Conservation (phyloP, 2,888 invertebrate species). For the Pheosia gnoma region DNA sequence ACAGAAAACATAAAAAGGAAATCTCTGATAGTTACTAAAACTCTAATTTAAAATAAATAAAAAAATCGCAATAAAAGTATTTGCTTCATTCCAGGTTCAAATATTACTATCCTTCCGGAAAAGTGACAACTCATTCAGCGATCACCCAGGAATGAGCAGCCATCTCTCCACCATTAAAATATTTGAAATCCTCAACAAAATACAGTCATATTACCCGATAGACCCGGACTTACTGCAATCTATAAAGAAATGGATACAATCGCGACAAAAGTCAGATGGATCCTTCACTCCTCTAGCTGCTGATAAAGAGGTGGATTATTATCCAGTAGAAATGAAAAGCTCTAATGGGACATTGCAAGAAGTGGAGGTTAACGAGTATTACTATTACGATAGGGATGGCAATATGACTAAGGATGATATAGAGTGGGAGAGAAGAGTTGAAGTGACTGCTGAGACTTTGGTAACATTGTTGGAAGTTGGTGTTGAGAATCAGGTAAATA, state of each 20-base stretch:
- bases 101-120: constrained; percentile 85
- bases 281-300: constrained; percentile 84
- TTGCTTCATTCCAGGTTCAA: constrained; percentile 78
- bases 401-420: constrained; percentile 78
- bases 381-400: constrained; percentile 79
- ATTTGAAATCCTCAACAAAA: constrained; percentile 84
- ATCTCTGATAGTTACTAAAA: no score
- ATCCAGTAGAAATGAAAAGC: constrained; percentile 70
- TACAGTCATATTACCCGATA: constrained; percentile 85
- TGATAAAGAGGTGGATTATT: constrained; percentile 83
- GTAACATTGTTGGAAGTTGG: constrained; percentile 85
- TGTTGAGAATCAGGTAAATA: constrained; percentile 79
- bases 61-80: no score
- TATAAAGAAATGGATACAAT: constrained; percentile 86
- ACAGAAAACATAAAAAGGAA: no score
- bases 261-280: constrained; percentile 84
- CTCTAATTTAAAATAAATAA: not conserved
- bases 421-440: constrained; percentile 82
- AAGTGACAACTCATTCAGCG: constrained; percentile 87
- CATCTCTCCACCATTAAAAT: constrained; percentile 85
- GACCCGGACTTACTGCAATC: constrained; percentile 85
- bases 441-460: constrained; percentile 86
- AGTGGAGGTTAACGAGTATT: constrained; percentile 75
- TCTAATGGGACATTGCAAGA: constrained; percentile 64
- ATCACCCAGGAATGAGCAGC: constrained; percentile 86